Evolutionary conservation across 2,797 vertebrate species (phyloP), one percentile per base, ranked within the genome.

Genomic region (Hypotaenidia philippensis): DNA sequence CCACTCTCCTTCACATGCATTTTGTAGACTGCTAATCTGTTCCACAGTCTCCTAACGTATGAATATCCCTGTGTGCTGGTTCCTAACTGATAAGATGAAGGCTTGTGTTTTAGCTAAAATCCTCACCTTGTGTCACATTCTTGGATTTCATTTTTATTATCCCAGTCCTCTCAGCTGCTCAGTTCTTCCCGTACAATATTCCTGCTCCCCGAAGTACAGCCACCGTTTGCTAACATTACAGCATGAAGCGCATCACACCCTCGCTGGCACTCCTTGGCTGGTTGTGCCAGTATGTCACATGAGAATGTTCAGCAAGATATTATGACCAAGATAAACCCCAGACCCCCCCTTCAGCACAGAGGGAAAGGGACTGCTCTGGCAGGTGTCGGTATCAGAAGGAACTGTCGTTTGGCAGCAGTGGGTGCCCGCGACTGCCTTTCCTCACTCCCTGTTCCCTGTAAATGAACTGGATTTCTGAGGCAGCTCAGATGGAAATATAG

Each of bases 101-200:
- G 16, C 47, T 82, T 80, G 13, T 49, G 36, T 23, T 65, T 59
- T 1, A 90, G 82, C 41, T 74, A 40, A 85, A 91, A 80, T 50
- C 72, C 23, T 86, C 72, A 80, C 45, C 72, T 92, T 71, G 18
- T 50, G 47, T 47, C 60, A 75, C 32, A 56, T 13, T 50, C n/a
- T 41, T 81, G 87, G 64, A 86, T 88, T 92, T 87, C 9, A 38
- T 38, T 87, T 92, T 83, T 60, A 64, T 77, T 70, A 80, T 55
- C 19, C 56, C 22, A 36, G 25, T 70, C 47, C 52, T 74, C 55
- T 53, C 10, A 2, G 32, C 41, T 72, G 71, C 84, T 85, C 64
- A 57, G 56, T 47, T 87, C 25, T 41, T 80, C 18, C 47, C 40
- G 12, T 32, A 31, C 47, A 55, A 60, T 25, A 66, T 38, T 85